Base-by-base conservation (phyloP, 2,113 vertebrate genomes). In the Verasper variegatus region DNA sequence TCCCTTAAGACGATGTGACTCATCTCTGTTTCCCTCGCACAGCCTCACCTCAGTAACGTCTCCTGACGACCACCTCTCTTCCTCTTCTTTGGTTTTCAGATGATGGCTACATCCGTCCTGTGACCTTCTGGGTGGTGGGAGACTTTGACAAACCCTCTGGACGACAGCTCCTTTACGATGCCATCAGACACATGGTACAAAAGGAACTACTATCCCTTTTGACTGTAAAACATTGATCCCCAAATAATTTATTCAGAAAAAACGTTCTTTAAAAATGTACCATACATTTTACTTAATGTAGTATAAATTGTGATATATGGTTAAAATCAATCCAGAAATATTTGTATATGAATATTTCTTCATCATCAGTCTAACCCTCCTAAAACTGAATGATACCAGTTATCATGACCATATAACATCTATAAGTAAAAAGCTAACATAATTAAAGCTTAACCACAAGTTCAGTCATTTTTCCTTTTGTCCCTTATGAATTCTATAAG, bases 51-150 rank as follows among this genome's bases (percentile, higher is more conserved):
- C 21, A 15, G 20, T 21, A 21, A 20, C 31, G 17, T 12, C 0
- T 15, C 67, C 35, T 70, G 18, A 81, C 55, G 0, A 15, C 20
- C 51, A 2, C 13, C 49, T 51, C 35, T 51, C 49, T 20, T 51
- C 18, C 13, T 67, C 45, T 55, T 84, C 26, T 84, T 72, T 79
- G 59, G 21, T 59, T 37, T 21, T 74, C 89, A 99, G 98, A 99
- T 86, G 97, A 99, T 75, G 95, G 95, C 83, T 96, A 95, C 90
- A 95, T 99, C 89, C 96, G 97, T 85, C 97, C 98, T 1, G 96
- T 99, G 81, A 99, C 98, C 17, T 98, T 98, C 84, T 99, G 98
- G 98, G 96, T 99, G 74, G 96, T 98, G 65, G 98, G 96, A 67
- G 98, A 99, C 92, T 98, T 99, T 80, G 97, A 97, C 92, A 94